phyloP scores from a whole-genome alignment of 2,113 vertebrate genomes.

The Toxostoma redivivum region DNA sequence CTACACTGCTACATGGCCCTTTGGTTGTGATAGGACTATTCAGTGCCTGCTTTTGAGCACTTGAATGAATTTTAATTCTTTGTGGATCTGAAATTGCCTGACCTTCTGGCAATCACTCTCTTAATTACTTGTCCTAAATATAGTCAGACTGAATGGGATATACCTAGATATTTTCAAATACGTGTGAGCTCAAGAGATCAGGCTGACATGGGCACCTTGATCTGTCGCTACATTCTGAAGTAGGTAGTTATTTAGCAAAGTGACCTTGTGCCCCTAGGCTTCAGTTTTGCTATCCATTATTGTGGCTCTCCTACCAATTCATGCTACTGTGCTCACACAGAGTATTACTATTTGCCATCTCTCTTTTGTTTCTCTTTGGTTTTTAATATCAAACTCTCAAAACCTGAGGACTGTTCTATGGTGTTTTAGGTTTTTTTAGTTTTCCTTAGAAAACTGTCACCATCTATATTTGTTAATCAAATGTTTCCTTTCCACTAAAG shows the following conservation, averaged over 20 bases:
- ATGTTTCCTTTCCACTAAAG: background rate
- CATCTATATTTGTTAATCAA: background rate
- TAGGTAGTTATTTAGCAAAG: background rate
- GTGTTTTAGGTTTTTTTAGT: background rate
- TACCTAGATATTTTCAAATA: background rate
- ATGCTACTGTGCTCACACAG: background rate
- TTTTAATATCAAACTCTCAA: background rate
- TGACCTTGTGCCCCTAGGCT: background rate
- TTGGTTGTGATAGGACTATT: background rate
- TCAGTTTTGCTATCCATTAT: background rate
- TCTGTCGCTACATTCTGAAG: fast-evolving
- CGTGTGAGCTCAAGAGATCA: background rate
- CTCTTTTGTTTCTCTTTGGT: background rate
- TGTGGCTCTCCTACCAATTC: background rate
- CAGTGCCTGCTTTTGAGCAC: background rate
- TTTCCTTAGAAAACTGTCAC: background rate
- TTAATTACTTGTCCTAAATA: background rate
- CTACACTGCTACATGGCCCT: background rate
- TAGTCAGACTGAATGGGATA: background rate
- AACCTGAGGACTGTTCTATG: background rate
- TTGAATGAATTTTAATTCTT: constrained; percentile 9
- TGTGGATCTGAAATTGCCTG: background rate
- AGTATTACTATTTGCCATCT: background rate
- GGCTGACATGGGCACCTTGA: background rate
- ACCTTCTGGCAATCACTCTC: background rate